Evolutionary conservation across 2,888 invertebrate genomes (phyloP).

Genomic region (Oxyscelio sp.): DNA sequence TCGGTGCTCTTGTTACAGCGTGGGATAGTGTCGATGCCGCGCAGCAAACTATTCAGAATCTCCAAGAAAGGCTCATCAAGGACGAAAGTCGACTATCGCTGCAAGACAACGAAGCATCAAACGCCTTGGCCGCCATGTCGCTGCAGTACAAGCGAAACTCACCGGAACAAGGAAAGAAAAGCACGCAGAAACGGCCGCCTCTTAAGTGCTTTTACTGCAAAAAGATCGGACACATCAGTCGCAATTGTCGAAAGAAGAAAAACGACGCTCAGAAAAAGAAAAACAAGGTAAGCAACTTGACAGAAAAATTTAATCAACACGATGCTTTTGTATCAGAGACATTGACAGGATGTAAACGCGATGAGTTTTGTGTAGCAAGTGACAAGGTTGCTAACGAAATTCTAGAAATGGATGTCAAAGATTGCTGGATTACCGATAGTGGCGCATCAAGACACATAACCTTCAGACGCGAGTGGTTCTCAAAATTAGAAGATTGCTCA

Average conservation of each 20-base stretch:
- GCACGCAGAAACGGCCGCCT: no score
- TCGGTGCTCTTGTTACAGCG: constrained; percentile 64
- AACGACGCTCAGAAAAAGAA: not conserved
- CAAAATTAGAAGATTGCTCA: constrained; percentile 23
- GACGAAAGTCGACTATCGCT: not conserved
- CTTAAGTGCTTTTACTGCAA: not conserved
- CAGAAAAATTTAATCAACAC: not conserved
- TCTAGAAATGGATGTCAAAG: constrained; percentile 28
- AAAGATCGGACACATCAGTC: not conserved
- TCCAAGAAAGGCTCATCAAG: constrained; percentile 60
- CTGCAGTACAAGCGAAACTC: not conserved
- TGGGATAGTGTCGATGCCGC: constrained; percentile 71
- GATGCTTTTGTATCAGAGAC: not conserved
- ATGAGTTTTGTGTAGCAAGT: not conserved
- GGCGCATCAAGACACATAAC: constrained; percentile 77
- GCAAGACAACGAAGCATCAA: not conserved
- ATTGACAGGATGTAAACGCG: not conserved
- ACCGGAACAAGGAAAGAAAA: not conserved
- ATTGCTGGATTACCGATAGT: constrained; percentile 76
- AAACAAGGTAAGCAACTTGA: not conserved
- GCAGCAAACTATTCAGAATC: constrained; percentile 64
- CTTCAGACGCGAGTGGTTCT: constrained; percentile 71
- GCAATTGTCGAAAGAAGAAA: not conserved
- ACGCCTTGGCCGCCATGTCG: not conserved
- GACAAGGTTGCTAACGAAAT: not conserved